phyloP scores from a whole-genome alignment of 2,888 invertebrate species.

The Anaspis maculata region DNA sequence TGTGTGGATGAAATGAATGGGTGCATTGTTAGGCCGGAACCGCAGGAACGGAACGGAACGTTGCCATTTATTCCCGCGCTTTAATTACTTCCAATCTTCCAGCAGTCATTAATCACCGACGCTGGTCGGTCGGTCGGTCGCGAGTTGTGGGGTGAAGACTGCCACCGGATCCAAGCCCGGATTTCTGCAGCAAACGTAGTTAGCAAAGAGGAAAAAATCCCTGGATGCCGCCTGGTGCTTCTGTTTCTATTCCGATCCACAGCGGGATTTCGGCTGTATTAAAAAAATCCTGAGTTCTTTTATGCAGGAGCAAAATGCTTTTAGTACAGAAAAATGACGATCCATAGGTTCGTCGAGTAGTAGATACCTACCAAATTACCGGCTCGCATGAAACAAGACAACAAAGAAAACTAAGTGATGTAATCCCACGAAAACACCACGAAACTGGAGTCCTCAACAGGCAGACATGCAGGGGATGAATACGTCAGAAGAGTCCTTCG shows the following conservation, averaged over 20 bases:
- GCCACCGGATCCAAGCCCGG: slow-evolving; percentile 11
- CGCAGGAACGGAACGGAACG: slow-evolving; percentile 41
- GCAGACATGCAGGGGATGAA: too few relatives aligned
- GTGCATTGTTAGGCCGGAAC: slow-evolving; percentile 40
- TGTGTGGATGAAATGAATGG: slow-evolving; percentile 32
- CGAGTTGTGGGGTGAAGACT: slow-evolving; percentile 13
- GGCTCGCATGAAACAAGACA: too few relatives aligned
- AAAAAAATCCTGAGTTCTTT: too few relatives aligned
- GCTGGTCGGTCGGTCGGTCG: slow-evolving; percentile 20
- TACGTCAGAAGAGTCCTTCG: too few relatives aligned
- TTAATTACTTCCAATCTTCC: slow-evolving; percentile 46
- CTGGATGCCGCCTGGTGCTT: background rate
- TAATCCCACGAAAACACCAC: too few relatives aligned
- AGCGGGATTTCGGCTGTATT: too few relatives aligned
- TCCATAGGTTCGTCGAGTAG: too few relatives aligned
- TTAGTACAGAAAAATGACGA: too few relatives aligned
- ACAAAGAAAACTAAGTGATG: too few relatives aligned
- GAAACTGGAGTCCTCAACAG: too few relatives aligned
- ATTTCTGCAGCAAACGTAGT: slow-evolving; percentile 3
- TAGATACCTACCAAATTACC: too few relatives aligned
- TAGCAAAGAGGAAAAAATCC: slow-evolving; percentile 2
- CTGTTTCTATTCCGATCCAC: background rate
- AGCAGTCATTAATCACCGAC: slow-evolving; percentile 43
- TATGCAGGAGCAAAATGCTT: too few relatives aligned
- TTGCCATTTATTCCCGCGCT: slow-evolving; percentile 44